A percentile compares a stretch with the other conserved stretches of the same genome.
Conservation (phyloP, 2,797 vertebrate genomes). For the Linurgus olivaceus region DNA sequence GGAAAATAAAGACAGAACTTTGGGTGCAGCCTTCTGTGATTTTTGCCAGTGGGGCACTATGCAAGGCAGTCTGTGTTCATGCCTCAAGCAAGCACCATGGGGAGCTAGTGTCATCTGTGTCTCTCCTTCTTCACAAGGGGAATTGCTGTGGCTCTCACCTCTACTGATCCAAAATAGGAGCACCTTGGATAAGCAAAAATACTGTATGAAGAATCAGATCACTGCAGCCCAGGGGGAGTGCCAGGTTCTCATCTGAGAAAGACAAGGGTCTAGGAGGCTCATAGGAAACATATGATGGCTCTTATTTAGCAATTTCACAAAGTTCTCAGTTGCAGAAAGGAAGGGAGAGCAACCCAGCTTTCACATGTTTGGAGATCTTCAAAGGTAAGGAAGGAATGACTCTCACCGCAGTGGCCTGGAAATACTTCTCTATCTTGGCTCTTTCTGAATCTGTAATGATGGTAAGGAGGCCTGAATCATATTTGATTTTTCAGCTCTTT, state of each 20-base stretch:
- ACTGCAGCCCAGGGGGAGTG: not conserved
- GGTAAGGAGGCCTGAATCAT: not conserved
- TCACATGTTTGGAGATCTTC: not conserved
- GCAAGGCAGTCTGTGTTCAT: not conserved
- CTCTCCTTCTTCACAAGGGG: not conserved
- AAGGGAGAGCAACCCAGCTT: not conserved
- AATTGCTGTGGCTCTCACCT: rapidly evolving
- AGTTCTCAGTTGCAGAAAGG: not conserved
- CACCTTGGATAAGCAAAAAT: not conserved
- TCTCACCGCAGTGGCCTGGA: not conserved
- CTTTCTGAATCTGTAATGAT: not conserved
- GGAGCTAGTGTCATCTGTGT: not conserved
- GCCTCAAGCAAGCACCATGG: not conserved
- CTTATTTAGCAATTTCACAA: not conserved
- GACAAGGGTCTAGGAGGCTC: not conserved
- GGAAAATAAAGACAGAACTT: not conserved
- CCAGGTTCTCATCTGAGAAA: not conserved
- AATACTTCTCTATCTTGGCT: not conserved
- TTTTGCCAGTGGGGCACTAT: not conserved
- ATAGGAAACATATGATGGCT: not conserved
- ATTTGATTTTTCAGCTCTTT: not conserved
- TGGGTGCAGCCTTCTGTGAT: not conserved
- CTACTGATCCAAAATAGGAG: not conserved
- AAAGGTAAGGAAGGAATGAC: not conserved
- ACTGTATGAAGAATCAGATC: not conserved